Percentiles rank a stretch among this genome's conserved stretches.
Evolutionary conservation across 2,113 vertebrate genomes (phyloP).

Genomic region (Datnioides undecimradiatus): DNA sequence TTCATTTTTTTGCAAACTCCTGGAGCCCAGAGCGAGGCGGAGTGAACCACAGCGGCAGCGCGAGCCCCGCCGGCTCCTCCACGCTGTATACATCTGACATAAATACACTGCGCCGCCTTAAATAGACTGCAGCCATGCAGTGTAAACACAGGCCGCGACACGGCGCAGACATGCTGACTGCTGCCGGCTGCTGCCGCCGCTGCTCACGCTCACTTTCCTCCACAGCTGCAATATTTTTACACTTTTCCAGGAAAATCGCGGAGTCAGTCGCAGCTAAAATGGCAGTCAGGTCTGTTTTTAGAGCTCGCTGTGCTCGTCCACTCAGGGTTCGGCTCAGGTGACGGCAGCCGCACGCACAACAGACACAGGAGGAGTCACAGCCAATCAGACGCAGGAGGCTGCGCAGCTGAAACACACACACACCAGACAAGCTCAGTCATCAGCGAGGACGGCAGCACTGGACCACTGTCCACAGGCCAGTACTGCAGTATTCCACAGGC

Average conservation of each 20-base stretch:
- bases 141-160: constrained; percentile 65
- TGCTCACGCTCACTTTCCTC: background rate
- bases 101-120: constrained; percentile 58
- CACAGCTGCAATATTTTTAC: constrained; percentile 34
- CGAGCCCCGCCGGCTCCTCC: constrained; percentile 61
- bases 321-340: background rate
- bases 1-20: constrained; percentile 30
- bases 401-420: no score
- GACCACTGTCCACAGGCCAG: no score
- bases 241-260: constrained; percentile 26
- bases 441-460: no score
- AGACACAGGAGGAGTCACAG: no score
- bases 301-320: background rate
- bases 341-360: background rate
- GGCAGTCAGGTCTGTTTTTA: background rate
- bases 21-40: constrained; percentile 33
- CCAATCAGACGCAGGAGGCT: no score
- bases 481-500: no score
- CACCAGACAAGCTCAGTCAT: no score
- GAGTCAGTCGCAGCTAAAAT: constrained; percentile 46
- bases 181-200: background rate
- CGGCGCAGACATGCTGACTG: constrained; percentile 23
- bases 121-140: constrained; percentile 60
- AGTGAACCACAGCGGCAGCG: constrained; percentile 50
- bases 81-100: constrained; percentile 62